A percentile compares a stretch with the other conserved stretches of the same genome.
Conservation (phyloP, 2,797 vertebrate species). For the Tragopan temminckii region DNA sequence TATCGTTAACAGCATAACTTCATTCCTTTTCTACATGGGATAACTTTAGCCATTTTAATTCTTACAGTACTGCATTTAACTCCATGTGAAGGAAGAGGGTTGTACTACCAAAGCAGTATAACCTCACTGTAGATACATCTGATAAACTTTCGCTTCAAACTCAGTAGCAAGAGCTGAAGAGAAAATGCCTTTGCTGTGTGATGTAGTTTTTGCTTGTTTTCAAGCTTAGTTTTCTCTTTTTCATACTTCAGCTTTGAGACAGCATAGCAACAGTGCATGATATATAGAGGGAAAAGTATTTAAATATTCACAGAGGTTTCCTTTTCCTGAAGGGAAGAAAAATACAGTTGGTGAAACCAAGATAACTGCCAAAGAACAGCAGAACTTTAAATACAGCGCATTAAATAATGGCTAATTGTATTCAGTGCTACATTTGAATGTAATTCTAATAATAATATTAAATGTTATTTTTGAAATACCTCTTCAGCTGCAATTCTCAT, state of each 20-base stretch:
- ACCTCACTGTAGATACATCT: neutral
- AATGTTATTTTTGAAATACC: conserved; percentile 64
- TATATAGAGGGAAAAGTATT: neutral
- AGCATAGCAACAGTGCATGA: neutral
- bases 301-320: neutral
- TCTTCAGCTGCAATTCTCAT: neutral
- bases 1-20: neutral
- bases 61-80: neutral
- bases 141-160: neutral
- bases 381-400: neutral
- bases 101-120: neutral
- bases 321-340: neutral
- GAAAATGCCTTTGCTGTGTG: neutral
- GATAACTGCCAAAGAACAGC: conserved; percentile 24
- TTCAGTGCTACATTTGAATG: conserved; percentile 33
- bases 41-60: neutral
- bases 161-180: neutral
- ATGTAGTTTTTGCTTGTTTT: neutral
- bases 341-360: neutral
- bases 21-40: neutral
- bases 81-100: neutral
- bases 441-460: conserved; percentile 58
- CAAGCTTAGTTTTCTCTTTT: neutral
- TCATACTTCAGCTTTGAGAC: neutral
- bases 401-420: conserved; percentile 22